Base-by-base conservation (phyloP, 2,113 vertebrate species). In the Marcusenius ussheri region DNA sequence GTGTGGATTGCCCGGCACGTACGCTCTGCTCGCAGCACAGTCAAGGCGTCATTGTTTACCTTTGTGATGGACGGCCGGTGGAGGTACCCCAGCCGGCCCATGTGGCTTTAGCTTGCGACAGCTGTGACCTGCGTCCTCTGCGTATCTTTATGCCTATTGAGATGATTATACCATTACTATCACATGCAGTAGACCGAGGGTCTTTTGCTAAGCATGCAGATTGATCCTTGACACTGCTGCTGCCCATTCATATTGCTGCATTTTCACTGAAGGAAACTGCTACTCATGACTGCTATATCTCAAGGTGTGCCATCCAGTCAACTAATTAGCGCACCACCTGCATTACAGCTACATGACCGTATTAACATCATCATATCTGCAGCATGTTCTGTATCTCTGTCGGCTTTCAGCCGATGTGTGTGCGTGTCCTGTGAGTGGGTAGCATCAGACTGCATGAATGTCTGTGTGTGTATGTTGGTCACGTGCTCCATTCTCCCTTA, bases 71-170 rank as follows among this genome's bases (percentile, higher is more conserved):
- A 90, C 91, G 91, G 92, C 90, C 90, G 74, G 91, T 21, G 47
- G 8, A 66, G 46, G 27, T 13, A 11, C 39, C 1, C 58, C 46
- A 19, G 5, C 21, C n/a, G 15, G 39, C 42, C 27, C 15, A 35
- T 3, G 15, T 39, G 24, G 94, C 94, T 95, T 93, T 94, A 95
- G 90, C 92, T 90, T 91, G 94, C 93, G 95, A 93, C 94, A 95
- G 94, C 94, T 94, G 95, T 96, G 95, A 96, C 95, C 92, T 96
- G 93, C 91, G 31, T 47, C 31, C 70, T 27, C 10, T 87, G 47
- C 31, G 4, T 39, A 19, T 56, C 21, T 15, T 27, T 56, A 9
- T 86, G 21, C 9, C 27, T 31, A 53, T 7, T 21, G 50, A 21
- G 24, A 42, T 35, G 74, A 77, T 77, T 49, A 87, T 42, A 35